Evolutionary conservation across 2,797 vertebrate species (phyloP).

Genomic region (Rallus crepitans): DNA sequence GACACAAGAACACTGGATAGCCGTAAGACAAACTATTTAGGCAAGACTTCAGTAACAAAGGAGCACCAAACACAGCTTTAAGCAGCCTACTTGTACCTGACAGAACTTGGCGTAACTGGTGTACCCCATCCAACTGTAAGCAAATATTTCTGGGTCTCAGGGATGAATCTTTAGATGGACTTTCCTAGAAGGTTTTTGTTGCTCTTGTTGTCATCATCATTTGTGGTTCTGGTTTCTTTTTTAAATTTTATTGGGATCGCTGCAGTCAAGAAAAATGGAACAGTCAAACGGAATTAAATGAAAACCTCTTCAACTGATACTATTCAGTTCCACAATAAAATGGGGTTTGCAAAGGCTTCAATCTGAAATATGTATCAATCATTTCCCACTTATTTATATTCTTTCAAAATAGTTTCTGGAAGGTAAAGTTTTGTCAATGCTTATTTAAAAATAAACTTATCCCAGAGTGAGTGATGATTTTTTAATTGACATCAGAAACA

Average conservation of each 20-base stretch:
- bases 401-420: background rate
- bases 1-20: background rate
- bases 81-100: background rate
- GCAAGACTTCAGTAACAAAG: background rate
- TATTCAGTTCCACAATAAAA: background rate
- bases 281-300: background rate
- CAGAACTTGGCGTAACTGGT: background rate
- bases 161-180: background rate
- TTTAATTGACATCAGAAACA: background rate
- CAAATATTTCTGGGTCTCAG: background rate
- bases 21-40: background rate
- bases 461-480: background rate
- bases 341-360: background rate
- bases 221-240: background rate
- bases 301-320: background rate
- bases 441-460: background rate
- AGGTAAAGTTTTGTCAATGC: background rate
- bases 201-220: background rate
- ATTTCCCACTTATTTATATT: background rate
- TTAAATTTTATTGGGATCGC: background rate
- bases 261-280: background rate
- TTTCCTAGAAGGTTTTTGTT: background rate
- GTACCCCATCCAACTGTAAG: background rate
- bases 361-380: background rate
- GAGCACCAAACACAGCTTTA: background rate